A percentile compares a stretch with the other conserved stretches of the same genome.
Evolutionary conservation across 2,113 vertebrate genomes (phyloP).

Genomic region (Pholis gunnellus): DNA sequence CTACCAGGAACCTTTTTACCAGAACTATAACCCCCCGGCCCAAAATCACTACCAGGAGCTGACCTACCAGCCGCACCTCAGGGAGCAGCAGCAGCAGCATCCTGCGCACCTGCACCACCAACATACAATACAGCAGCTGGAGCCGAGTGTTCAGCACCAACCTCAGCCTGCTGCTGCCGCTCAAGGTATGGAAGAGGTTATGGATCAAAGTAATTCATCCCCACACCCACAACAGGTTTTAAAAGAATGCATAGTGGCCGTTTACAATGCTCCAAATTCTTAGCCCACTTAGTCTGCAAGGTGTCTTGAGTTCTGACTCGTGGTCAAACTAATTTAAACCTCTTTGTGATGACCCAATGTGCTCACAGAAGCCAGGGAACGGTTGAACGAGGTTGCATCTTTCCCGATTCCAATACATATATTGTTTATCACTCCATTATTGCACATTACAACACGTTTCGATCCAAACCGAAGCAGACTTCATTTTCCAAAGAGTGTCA

Average conservation of each 20-base stretch:
- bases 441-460: no score
- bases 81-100: slow-evolving; percentile 38
- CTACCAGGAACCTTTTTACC: slow-evolving; percentile 64
- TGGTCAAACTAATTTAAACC: no score
- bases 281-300: no score
- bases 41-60: slow-evolving; percentile 56
- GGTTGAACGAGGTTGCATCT: no score
- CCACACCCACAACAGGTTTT: background rate
- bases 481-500: background rate
- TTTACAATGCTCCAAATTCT: no score
- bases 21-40: slow-evolving; percentile 40
- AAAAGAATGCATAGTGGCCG: background rate
- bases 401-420: background rate
- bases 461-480: no score
- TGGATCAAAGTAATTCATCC: background rate
- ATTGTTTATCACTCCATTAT: background rate
- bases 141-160: slow-evolving; percentile 39
- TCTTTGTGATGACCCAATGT: no score
- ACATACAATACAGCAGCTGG: slow-evolving; percentile 40
- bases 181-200: slow-evolving; percentile 52
- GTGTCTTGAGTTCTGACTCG: no score
- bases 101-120: slow-evolving; percentile 37
- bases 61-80: slow-evolving; percentile 42
- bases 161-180: slow-evolving; percentile 43
- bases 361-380: no score